Evolutionary conservation across 2,888 invertebrate species (phyloP).

Genomic region (Julus scandinavius): DNA sequence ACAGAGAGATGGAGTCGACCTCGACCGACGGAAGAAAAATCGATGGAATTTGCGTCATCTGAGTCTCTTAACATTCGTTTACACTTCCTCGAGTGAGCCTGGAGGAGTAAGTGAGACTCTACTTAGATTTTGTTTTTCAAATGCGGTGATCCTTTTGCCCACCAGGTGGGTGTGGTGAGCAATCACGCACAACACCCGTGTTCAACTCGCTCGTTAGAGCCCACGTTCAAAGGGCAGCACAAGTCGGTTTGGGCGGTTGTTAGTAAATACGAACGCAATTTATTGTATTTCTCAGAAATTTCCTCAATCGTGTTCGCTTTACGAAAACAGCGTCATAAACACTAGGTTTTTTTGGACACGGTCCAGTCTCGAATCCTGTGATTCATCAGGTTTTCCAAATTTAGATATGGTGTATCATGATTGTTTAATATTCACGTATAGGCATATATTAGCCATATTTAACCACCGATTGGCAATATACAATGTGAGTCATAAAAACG

Average conservation of each 20-base stretch:
- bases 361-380: neutral
- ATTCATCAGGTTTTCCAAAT: slow-evolving; percentile 5
- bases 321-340: neutral
- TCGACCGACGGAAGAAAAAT: too few relatives aligned
- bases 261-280: neutral
- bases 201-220: neutral
- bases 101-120: too few relatives aligned
- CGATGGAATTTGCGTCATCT: too few relatives aligned
- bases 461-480: too few relatives aligned
- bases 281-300: neutral
- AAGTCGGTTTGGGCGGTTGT: neutral
- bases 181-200: neutral
- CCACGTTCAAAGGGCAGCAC: neutral
- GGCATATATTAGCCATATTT: too few relatives aligned
- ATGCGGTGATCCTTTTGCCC: neutral
- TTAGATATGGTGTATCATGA: neutral
- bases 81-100: too few relatives aligned
- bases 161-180: neutral
- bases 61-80: too few relatives aligned
- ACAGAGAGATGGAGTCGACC: too few relatives aligned
- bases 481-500: too few relatives aligned
- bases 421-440: too few relatives aligned
- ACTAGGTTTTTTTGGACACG: neutral
- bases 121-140: too few relatives aligned
- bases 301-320: neutral